These are phyloP conservation scores for Pantherophis guttatus DNA, from an alignment of 2,113 vertebrate species.

Conservation along the genomic window DNA sequence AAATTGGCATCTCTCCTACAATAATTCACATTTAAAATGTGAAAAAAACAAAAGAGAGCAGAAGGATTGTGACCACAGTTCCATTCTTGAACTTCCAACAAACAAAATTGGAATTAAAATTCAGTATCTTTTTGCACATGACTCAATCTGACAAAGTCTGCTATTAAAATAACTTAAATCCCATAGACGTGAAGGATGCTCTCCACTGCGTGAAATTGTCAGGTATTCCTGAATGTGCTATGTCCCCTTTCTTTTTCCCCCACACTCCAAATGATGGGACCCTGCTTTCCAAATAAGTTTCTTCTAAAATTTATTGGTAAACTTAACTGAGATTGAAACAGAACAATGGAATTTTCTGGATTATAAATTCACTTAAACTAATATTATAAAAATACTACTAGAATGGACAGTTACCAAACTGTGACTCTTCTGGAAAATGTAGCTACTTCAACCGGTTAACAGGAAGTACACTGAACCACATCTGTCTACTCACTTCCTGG, in stretches of 20 bases:
- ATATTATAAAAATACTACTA: not conserved
- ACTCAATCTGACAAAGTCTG: not conserved
- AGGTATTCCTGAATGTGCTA: not conserved
- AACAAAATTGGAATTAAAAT: not conserved
- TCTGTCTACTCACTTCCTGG: conserved; percentile 27
- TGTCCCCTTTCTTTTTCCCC: not conserved
- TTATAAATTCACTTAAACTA: not conserved
- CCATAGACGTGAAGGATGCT: not conserved
- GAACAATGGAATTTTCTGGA: not conserved
- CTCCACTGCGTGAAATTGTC: not conserved
- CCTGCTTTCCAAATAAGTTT: not conserved
- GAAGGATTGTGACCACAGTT: not conserved
- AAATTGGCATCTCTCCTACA: not conserved
- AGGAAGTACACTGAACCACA: conserved; percentile 2
- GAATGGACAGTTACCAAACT: not conserved
- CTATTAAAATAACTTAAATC: not conserved
- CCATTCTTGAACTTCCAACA: not conserved
- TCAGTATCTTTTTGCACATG: not conserved
- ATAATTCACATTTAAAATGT: not conserved
- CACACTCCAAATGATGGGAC: not conserved
- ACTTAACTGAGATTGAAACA: not conserved
- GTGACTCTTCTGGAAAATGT: conserved; percentile 34
- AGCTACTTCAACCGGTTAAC: conserved; percentile 11
- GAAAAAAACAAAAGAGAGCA: not conserved
- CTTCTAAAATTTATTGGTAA: not conserved